Evolutionary conservation across 92 coral and sea anemone genomes (phyloP), one percentile per base, ranked within the genome.

Genomic region (Bergia sp.): DNA sequence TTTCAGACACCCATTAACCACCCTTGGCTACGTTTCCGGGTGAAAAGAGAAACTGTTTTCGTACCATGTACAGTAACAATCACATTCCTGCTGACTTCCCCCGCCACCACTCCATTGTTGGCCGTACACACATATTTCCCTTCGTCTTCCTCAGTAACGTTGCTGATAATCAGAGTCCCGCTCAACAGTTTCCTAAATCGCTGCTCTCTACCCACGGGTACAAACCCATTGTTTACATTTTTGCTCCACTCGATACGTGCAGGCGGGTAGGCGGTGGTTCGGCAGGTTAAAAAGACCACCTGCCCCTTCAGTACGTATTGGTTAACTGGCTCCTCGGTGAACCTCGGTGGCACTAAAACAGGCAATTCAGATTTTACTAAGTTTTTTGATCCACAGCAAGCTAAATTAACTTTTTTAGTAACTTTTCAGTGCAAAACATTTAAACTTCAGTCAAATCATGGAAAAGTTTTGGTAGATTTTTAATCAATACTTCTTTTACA

Each of bases 211-310:
- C 82, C 69, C 38, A 97, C 94, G 50, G 91, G 92, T 7, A 55
- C 75, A 79, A 94, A 95, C 67, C 92, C 90, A 45, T 86, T 91
- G n/a, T 76, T 80, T 42, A 82, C 87, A 47, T 80, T 43, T 53
- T 94, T 96, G 58, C 89, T 92, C 99, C 99, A 97, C 73, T 96
- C 98, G 8, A 96, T 87, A 9, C 99, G 96, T 7, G 98, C 93
- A 39, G 98, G 98, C 2, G 99, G 99, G 86, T 91, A 91, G 71
- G 98, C 99, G 77, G 94, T 82, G 41, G 93, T 93, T 57, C 79
- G 78, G 88, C 99, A 97, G 12, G 95, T 84, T 88, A 97, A 61
- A 44, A 84, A 95, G 4, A 93, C 94, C 13, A 93, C 90, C 80
- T 79, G 90, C 21, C 92, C 92, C 87, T 95, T 92, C n/a, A 97